A percentile compares a stretch with the other conserved stretches of the same genome.
Conservation (phyloP, 2,888 invertebrate species). For the Drosophila basisetae region DNA sequence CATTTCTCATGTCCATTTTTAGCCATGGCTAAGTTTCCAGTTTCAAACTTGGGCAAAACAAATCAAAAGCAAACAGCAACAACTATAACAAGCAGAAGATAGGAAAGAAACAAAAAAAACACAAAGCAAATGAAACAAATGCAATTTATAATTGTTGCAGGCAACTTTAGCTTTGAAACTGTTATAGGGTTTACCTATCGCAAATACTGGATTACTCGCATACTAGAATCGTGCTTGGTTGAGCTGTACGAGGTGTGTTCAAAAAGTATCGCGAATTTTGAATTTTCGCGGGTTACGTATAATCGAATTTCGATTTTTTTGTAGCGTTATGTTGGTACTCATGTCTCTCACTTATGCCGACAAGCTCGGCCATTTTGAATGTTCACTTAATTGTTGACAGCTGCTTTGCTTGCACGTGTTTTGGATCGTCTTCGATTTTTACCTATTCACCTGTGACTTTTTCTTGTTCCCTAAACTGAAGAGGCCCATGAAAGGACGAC, state of each 20-base stretch:
- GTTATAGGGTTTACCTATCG: conserved; percentile 18
- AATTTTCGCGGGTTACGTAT: too few species aligned
- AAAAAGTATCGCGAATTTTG: too few species aligned
- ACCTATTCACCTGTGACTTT: too few species aligned
- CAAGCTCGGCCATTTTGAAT: too few species aligned
- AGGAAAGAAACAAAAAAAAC: neutral
- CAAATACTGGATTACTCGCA: conserved; percentile 6
- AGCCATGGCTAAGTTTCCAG: conserved; percentile 77
- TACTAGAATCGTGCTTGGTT: neutral
- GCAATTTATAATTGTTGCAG: conserved; percentile 59
- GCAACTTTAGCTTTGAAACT: conserved; percentile 37
- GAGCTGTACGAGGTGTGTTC: neutral
- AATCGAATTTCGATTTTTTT: too few species aligned
- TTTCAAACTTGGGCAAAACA: conserved; percentile 69
- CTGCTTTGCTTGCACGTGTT: too few species aligned
- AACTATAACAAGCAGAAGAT: conserved; percentile 18
- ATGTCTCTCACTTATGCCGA: too few species aligned
- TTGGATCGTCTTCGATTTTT: too few species aligned
- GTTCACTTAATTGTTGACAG: too few species aligned
- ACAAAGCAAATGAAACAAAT: conserved; percentile 40
- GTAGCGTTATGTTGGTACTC: too few species aligned
- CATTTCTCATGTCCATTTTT: conserved; percentile 75
- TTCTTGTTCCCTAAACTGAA: too few species aligned
- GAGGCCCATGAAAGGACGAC: too few species aligned
- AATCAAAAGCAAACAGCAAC: conserved; percentile 60